These are phyloP conservation scores for Syncerus caffer DNA, from an alignment of 2,797 vertebrate genomes.

Conservation along the genomic window DNA sequence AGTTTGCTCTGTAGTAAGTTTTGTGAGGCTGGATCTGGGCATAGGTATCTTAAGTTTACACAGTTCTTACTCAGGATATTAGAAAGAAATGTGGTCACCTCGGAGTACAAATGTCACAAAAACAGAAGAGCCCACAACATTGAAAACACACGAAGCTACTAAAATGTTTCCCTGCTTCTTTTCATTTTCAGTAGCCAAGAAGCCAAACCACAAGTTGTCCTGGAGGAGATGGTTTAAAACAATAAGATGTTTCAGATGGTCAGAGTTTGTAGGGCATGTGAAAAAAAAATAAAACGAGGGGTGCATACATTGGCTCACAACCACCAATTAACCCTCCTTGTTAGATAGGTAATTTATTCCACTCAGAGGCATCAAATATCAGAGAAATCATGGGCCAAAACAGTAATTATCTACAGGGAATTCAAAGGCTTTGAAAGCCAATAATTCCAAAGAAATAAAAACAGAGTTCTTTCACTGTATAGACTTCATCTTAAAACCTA, in stretches of 20 bases:
- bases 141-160: accelerated
- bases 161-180: constrained; percentile 1
- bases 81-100: constrained; percentile 15
- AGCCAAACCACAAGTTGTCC: constrained; percentile 41
- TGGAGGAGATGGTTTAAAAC: constrained; percentile 74
- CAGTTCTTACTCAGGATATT: constrained; percentile 8
- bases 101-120: neutral
- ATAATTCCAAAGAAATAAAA: constrained; percentile 86
- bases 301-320: constrained; percentile 70
- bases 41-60: neutral
- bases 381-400: constrained; percentile 81
- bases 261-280: constrained; percentile 70
- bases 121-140: neutral
- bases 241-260: constrained; percentile 63
- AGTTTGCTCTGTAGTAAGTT: constrained; percentile 41
- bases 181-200: constrained; percentile 8
- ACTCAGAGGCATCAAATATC: constrained; percentile 82
- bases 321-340: constrained; percentile 83
- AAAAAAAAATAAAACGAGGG: constrained; percentile 75
- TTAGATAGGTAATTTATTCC: constrained; percentile 83
- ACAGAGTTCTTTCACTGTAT: constrained; percentile 82
- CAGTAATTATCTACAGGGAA: constrained; percentile 83
- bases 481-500: constrained; percentile 83
- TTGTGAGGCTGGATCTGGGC: neutral
- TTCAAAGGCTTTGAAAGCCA: constrained; percentile 82